Evolutionary conservation across 2,888 invertebrate species (phyloP), one percentile per base, ranked within the genome.

Genomic region (Carterocephalus palaemon): DNA sequence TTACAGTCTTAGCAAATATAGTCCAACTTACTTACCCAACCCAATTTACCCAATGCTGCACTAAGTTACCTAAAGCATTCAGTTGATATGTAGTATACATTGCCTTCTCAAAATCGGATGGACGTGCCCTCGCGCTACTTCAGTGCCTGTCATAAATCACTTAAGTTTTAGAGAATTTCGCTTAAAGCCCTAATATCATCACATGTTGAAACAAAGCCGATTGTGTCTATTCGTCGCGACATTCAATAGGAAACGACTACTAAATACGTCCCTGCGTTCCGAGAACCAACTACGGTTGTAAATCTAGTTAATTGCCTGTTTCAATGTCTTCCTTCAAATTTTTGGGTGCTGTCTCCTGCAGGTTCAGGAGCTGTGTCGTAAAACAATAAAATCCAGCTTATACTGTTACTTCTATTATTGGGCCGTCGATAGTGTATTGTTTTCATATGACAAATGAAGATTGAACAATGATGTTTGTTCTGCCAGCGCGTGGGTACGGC

Each of bases 311-410:
- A 83, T 79, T 75, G 76, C 79, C 65, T 59, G 62, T 64, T 70
- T 55, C 59, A 70, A 67, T 57, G 62, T 69, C 71, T 71, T 73
- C 67, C 60, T 62, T 57, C 66, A 72, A 65, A 70, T 75, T 75
- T 75, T 70, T 71, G 77, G 81, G 64, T 70, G 72, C 75, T 75
- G 63, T 83, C 84, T 82, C 83, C 85, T 81, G 79, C 70, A 72
- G 79, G 73, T 75, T 67, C 82, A 64, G 82, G 71, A 82, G 83
- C 82, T 58, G 48, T 12, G 71, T 62, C 56, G 74, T 85, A 82
- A 84, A 84, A 83, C 80, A 84, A 85, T 84, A 81, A 83, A 83
- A 70, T 65, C 68, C 70, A 72, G 70, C 67, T n/a, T 72, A 65
- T 76, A 76, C 79, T 74, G 77, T 80, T 78, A 78, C 58, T 57